These are phyloP conservation scores for Batillaria attramentaria DNA, from an alignment of 1,140 invertebrate genomes.

Conservation along the genomic window DNA sequence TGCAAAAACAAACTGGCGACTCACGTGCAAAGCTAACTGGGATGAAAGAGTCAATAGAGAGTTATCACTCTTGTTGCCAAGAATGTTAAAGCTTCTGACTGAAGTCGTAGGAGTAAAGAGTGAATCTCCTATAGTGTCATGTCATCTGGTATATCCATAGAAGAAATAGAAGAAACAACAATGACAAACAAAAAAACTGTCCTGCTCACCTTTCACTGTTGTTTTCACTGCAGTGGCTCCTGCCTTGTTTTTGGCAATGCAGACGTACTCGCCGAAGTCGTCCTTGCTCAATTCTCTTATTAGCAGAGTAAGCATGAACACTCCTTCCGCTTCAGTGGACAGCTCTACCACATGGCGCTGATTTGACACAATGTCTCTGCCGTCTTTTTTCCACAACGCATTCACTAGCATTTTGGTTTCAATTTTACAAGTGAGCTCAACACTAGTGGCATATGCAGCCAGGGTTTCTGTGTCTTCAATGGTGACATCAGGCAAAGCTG, in stretches of 20 bases:
- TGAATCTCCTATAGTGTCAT: not conserved
- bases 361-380: not conserved
- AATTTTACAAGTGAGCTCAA: not conserved
- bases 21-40: not conserved
- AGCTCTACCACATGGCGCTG: not conserved
- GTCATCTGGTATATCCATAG: too few species aligned
- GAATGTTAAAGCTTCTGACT: not conserved
- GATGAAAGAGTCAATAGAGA: not conserved
- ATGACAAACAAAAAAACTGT: not conserved
- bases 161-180: not conserved
- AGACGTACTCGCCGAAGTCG: slow-evolving; percentile 17
- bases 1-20: too few species aligned
- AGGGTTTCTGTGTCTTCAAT: not conserved
- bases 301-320: not conserved
- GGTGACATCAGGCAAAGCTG: not conserved
- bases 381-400: not conserved
- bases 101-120: not conserved
- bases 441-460: not conserved
- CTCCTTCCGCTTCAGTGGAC: not conserved
- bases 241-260: not conserved
- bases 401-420: not conserved
- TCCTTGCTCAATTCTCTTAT: not conserved
- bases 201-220: not conserved
- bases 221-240: not conserved
- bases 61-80: not conserved